phyloP scores from a whole-genome alignment of 2,797 vertebrate genomes.

The Aplochiton taeniatus region DNA sequence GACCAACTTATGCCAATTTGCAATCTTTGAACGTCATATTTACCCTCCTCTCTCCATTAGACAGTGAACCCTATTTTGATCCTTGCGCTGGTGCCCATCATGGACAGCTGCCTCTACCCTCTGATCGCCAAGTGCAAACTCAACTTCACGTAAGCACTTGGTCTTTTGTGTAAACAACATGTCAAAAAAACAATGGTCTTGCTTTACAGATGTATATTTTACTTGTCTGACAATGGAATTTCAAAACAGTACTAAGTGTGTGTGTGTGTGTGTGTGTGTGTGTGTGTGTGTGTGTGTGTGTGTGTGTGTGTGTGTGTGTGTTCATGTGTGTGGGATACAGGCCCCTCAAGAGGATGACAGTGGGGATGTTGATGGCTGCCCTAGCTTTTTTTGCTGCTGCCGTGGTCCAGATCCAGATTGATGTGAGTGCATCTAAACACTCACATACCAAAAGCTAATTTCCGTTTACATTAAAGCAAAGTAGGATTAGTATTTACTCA shows the following conservation, averaged over 20 bases:
- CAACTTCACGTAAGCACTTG: conserved; percentile 85
- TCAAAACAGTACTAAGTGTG: background rate
- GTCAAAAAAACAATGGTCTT: too few species aligned
- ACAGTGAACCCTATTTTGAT: conserved; percentile 93
- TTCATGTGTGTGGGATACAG: conserved; percentile 64
- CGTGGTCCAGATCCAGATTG: conserved; percentile 88
- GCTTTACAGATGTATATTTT: too few species aligned
- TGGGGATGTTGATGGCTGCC: conserved; percentile 93
- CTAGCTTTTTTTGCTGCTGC: conserved; percentile 89
- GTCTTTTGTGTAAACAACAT: background rate
- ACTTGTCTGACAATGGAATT: too few species aligned
- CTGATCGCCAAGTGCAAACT: conserved; percentile 86
- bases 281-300: background rate
- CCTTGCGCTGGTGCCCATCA: conserved; percentile 84
- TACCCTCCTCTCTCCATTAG: conserved; percentile 59
- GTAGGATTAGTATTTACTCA: too few species aligned
- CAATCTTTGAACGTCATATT: background rate
- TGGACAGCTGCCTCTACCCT: conserved; percentile 84
- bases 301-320: background rate
- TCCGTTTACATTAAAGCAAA: too few species aligned
- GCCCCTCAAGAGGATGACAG: conserved; percentile 87
- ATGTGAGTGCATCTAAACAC: conserved; percentile 77
- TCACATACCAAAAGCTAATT: background rate
- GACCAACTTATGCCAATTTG: too few species aligned
- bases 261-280: background rate